These are phyloP conservation scores for Crepidodera aurea DNA, from an alignment of 2,888 invertebrate genomes.

Conservation along the genomic window DNA sequence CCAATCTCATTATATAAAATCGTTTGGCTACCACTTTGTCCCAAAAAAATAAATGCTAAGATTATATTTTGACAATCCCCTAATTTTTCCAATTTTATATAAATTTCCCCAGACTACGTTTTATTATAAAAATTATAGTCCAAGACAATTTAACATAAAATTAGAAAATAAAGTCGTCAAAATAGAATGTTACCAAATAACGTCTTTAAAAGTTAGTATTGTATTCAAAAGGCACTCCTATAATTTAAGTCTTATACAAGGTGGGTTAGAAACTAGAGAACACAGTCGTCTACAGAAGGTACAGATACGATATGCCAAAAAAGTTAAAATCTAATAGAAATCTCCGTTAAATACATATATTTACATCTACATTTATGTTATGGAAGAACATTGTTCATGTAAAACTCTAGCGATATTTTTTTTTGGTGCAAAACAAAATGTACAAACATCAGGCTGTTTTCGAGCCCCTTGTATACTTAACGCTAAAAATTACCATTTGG, in stretches of 20 bases:
- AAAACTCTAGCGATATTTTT: constrained; percentile 22
- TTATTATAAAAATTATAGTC: neutral
- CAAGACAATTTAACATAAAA: neutral
- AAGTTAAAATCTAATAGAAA: constrained; percentile 22
- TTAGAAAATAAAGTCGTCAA: neutral
- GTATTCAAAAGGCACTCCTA: constrained; percentile 60
- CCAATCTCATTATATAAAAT: neutral
- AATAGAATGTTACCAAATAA: constrained; percentile 19
- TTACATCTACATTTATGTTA: constrained; percentile 32
- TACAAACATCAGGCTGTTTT: constrained; percentile 22
- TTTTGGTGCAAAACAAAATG: constrained; percentile 37
- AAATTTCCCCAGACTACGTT: too few species aligned
- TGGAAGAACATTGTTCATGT: constrained; percentile 38
- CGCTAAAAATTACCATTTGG: constrained; percentile 54
- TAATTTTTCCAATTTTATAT: too few species aligned
- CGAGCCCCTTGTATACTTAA: constrained; percentile 32
- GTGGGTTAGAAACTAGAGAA: constrained; percentile 45
- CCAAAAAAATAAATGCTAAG: constrained; percentile 1
- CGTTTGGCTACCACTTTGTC: constrained; percentile 7
- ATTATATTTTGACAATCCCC: neutral
- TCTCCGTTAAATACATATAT: constrained; percentile 17
- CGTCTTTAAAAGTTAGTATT: constrained; percentile 42
- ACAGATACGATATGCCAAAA: constrained; percentile 24
- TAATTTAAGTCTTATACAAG: constrained; percentile 52
- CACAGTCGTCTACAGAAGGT: constrained; percentile 42